Conservation (phyloP, 2,888 invertebrate genomes). For the Philaethria dido region DNA sequence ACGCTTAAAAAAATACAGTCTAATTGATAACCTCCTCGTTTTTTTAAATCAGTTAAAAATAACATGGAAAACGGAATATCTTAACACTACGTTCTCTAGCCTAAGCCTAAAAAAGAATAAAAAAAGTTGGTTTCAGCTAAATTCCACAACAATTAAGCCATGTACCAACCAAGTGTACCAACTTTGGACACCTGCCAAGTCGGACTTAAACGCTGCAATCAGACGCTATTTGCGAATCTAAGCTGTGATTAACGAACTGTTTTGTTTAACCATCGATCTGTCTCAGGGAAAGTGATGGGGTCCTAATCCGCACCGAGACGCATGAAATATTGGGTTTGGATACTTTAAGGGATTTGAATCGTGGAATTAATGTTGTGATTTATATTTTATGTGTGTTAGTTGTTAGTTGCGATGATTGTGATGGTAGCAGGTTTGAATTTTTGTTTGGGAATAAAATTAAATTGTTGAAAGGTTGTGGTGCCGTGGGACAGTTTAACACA, state of each 20-base stretch:
- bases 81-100: too few relatives aligned
- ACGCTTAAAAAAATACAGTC: too few relatives aligned
- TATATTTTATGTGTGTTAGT: not conserved
- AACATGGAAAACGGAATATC: too few relatives aligned
- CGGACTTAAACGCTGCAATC: slow-evolving; percentile 37
- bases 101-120: not conserved
- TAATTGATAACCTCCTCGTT: too few relatives aligned
- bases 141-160: slow-evolving; percentile 4
- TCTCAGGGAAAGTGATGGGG: slow-evolving; percentile 25
- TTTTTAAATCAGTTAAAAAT: too few relatives aligned
- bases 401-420: not conserved
- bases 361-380: not conserved
- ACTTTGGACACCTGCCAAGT: slow-evolving; percentile 45
- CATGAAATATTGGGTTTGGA: slow-evolving; percentile 24
- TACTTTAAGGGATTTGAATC: slow-evolving; percentile 1
- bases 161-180: not conserved
- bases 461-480: too few relatives aligned
- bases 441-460: too few relatives aligned
- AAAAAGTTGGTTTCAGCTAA: not conserved
- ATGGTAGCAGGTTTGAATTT: too few relatives aligned
- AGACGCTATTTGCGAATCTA: slow-evolving; percentile 48
- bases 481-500: too few relatives aligned
- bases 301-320: slow-evolving; percentile 24
- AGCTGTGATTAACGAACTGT: slow-evolving; percentile 43
- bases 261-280: slow-evolving; percentile 34